Conservation (phyloP, 2,797 vertebrate species). For the Propithecus perrieri region DNA sequence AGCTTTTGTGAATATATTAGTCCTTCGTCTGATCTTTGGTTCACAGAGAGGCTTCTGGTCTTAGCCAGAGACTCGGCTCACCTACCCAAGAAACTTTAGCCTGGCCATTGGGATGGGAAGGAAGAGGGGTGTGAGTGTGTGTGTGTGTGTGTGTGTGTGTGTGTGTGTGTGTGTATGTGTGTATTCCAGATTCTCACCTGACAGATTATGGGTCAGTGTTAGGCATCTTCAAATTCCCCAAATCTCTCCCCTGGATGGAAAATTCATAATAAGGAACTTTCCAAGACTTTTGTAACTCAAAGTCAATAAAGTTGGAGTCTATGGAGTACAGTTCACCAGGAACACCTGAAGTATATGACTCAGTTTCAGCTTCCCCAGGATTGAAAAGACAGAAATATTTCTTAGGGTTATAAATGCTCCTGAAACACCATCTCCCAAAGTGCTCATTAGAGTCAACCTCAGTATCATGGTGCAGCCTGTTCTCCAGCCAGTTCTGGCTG, state of each 20-base stretch:
- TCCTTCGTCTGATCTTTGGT: background rate
- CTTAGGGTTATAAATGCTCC: background rate
- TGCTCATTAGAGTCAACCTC: background rate
- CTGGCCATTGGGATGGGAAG: background rate
- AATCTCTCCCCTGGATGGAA: background rate
- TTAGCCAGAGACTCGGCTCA: background rate
- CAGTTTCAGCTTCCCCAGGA: background rate
- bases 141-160: background rate
- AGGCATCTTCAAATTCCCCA: slow-evolving; percentile 10
- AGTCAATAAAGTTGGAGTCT: background rate
- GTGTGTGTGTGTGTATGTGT: background rate
- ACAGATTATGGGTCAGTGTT: background rate
- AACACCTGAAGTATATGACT: background rate
- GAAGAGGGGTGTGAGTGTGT: background rate
- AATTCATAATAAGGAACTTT: background rate
- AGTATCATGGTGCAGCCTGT: background rate
- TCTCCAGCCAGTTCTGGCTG: background rate
- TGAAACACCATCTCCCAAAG: background rate
- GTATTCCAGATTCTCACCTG: slow-evolving; percentile 10
- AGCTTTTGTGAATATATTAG: background rate
- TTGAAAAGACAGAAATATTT: background rate
- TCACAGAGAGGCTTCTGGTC: background rate
- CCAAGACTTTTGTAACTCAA: background rate
- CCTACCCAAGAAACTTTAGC: background rate
- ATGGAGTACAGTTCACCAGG: background rate